These are phyloP conservation scores for Atrichornis clamosus DNA, from an alignment of 2,113 vertebrate species.

Conservation along the genomic window DNA sequence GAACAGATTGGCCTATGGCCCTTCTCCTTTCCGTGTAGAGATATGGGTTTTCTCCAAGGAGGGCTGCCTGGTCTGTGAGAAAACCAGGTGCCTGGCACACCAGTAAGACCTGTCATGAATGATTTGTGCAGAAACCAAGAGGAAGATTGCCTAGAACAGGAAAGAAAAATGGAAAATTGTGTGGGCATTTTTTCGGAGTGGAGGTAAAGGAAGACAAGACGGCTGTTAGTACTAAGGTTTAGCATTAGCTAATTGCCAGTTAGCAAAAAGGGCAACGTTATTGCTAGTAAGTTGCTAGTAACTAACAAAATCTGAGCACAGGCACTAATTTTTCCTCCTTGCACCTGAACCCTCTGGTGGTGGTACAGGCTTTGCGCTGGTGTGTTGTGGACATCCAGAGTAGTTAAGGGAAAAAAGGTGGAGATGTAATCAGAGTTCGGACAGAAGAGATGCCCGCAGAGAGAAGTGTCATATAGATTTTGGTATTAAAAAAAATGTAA, in stretches of 20 bases:
- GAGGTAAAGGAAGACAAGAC: background rate
- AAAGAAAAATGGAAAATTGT: background rate
- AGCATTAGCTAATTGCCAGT: background rate
- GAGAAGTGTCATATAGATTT: constrained; percentile 28
- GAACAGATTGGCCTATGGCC: background rate
- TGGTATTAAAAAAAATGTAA: constrained; percentile 22
- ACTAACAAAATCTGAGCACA: background rate
- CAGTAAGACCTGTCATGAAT: background rate
- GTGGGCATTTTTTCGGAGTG: fast-evolving
- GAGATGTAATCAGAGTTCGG: background rate
- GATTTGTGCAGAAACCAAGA: background rate
- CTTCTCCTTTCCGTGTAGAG: background rate
- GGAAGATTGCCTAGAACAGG: background rate
- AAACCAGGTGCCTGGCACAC: background rate
- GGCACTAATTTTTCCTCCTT: background rate
- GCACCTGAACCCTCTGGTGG: background rate
- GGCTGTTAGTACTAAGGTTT: background rate
- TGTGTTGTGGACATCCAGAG: background rate
- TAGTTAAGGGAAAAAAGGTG: background rate
- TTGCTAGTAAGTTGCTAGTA: background rate
- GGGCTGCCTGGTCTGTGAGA: background rate
- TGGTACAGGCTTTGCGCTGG: background rate
- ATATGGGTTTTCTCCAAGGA: background rate
- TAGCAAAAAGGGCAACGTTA: background rate
- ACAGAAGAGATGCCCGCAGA: background rate